Evolutionary conservation across 2,888 invertebrate genomes (phyloP), one percentile per base, ranked within the genome.

Genomic region (Tiliacea citrago): DNA sequence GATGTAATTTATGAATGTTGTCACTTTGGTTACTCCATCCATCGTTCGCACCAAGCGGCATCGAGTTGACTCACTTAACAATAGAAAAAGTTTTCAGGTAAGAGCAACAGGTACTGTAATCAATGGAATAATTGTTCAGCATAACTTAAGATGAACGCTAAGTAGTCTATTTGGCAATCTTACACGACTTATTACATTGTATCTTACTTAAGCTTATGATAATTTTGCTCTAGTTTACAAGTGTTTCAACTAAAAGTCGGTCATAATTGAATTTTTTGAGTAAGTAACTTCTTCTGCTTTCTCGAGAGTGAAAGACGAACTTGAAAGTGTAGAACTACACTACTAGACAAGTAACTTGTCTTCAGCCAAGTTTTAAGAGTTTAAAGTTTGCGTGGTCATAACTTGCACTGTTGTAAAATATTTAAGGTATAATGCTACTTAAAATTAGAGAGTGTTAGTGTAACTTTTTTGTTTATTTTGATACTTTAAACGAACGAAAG

Each of bases 311-410:
- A 51, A 80, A 68, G 62, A 73, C 55, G 49, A 71, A 76, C 81
- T 82, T 73, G 35, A 60, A 73, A 83, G 70, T 83, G 57, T 60
- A 69, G 53, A 73, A 83, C 69, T 79, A 51, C n/a, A n/a, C n/a
- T n/a, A n/a, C n/a, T n/a, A n/a, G n/a, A n/a, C n/a, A n/a, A n/a
- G n/a, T n/a, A n/a, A n/a, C 68, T 82, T 68, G 58, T 55, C 58
- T 69, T 21, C 51, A 47, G 42, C 12, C 63, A 83, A 84, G 47
- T 83, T 80, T 67, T 24, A 45, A 67, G 58, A 84, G 65, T 53
- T 58, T 35, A 49, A 62, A 76, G 58, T 80, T 84, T 72, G 60
- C 68, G 35, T 35, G 58, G 47, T 78, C 29, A 45, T 24, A 65
- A 73, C 53, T 78, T 58, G n/a, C n/a, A 39, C 29, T 81, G 42